A percentile compares a stretch with the other conserved stretches of the same genome.
Conservation (phyloP, 2,888 invertebrate species). For the Carabus problematicus region DNA sequence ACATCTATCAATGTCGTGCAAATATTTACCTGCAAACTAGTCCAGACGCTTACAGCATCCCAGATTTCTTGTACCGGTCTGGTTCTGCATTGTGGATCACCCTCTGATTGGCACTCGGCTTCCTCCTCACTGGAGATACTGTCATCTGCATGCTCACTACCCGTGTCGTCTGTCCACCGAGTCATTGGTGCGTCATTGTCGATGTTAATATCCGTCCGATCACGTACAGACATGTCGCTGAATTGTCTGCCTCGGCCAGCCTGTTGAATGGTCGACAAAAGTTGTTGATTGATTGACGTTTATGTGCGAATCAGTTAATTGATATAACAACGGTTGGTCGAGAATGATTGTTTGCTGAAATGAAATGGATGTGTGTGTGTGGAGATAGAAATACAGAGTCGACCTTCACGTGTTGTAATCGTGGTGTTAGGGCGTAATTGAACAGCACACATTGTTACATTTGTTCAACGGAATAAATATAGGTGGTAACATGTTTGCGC, state of each 20-base stretch:
- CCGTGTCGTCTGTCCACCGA: constrained; percentile 63
- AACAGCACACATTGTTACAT: too few species aligned
- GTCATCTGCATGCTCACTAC: constrained; percentile 53
- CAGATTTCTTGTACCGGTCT: constrained; percentile 55
- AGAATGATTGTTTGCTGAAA: too few species aligned
- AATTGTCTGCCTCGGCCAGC: neutral
- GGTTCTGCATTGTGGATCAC: constrained; percentile 42
- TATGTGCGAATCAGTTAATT: too few species aligned
- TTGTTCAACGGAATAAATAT: too few species aligned
- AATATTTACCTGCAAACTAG: constrained; percentile 54
- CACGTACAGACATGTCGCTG: constrained; percentile 48
- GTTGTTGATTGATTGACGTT: neutral
- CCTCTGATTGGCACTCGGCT: constrained; percentile 26
- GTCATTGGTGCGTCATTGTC: constrained; percentile 35
- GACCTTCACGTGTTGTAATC: too few species aligned
- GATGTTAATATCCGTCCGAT: constrained; percentile 45
- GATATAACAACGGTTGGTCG: too few species aligned
- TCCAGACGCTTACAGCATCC: constrained; percentile 51
- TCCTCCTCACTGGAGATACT: constrained; percentile 34
- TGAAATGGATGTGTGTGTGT: too few species aligned
- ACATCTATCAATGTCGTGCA: constrained; percentile 1
- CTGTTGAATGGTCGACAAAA: neutral
- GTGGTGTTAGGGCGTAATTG: too few species aligned
- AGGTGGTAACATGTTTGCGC: too few species aligned
- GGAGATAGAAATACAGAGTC: too few species aligned